Base-by-base conservation (phyloP, 2,888 invertebrate species). In the Seladonia tumulorum region DNA sequence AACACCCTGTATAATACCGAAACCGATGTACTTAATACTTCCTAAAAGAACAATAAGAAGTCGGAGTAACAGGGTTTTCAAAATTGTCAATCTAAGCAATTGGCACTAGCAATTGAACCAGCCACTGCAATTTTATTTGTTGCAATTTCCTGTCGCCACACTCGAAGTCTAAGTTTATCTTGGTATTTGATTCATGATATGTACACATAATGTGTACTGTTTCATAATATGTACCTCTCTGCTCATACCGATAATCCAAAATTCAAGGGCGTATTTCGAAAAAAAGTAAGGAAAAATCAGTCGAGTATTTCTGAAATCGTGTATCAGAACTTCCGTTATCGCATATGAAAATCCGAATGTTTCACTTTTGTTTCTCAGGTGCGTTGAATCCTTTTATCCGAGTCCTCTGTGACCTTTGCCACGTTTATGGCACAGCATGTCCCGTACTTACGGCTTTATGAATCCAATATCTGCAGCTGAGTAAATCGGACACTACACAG, bases 401-500 rank as follows among this genome's bases (percentile, higher is more conserved):
- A 53, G 47, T 39, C 76, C 49, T 16, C 74, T 45, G 76, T 49
- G 80, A 73, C 73, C 71, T 81, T 83, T 80, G 39, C 72, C 68
- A 73, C 81, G 72, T 86, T 85, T 84, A 84, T 73, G 42, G 70
- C 53, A 60, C n/a, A 73, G 72, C 70, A 63, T 25, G 66, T n/a
- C 49, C 25, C 73, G 70, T 81, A 75, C 66, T 82, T 81, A 79
- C 66, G 76, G 76, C 45, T 84, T 84, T 86, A 88, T 86, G 81
- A 87, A 88, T 82, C 82, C 86, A 88, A 88, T 88, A 87, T 87
- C 87, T 78, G 57, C 29, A 74, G 29, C 68, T 57, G 63, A 77
- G 77, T 1, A 72, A 83, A 47, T 45, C 63, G n/a, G 45, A 63
- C 76, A 57, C 22, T 29, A n/a, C n/a, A n/a, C n/a, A 70, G 73